phyloP scores from a whole-genome alignment of 30 jellyfish, hydroid and myxozoan genomes.

The Cassiopea andromeda region DNA sequence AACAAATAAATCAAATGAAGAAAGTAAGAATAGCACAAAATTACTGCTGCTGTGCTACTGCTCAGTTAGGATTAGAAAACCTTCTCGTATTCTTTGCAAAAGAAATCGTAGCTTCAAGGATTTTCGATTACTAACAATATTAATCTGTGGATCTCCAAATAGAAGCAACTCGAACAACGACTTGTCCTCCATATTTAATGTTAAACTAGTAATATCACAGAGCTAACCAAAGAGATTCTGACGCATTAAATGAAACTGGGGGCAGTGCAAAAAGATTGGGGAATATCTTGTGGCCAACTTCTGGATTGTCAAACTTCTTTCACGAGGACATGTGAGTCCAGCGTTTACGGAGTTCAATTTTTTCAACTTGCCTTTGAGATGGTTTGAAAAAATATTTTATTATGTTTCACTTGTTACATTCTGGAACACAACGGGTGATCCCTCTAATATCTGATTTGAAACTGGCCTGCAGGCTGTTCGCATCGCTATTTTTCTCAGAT shows the following conservation, averaged over 20 bases:
- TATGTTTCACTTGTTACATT: too few species aligned
- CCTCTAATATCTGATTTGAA: too few species aligned
- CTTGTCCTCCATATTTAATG: background rate
- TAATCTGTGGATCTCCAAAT: background rate
- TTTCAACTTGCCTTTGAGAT: too few species aligned
- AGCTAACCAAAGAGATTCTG: constrained; percentile 20
- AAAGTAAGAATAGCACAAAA: background rate
- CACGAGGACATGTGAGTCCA: too few species aligned
- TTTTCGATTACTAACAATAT: constrained; percentile 1
- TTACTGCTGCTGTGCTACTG: background rate
- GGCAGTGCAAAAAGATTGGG: constrained; percentile 17
- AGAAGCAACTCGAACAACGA: background rate
- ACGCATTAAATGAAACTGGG: constrained; percentile 13
- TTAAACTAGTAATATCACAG: background rate
- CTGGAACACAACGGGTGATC: too few species aligned
- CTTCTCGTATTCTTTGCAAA: background rate
- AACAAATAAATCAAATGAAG: background rate
- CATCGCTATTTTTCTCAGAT: too few species aligned
- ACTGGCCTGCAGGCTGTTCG: too few species aligned
- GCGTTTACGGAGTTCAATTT: too few species aligned
- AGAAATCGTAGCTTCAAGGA: constrained; percentile 18
- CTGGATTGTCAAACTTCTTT: too few species aligned
- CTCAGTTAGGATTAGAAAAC: background rate
- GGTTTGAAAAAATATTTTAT: too few species aligned
- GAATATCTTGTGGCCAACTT: too few species aligned